Evolutionary conservation across 2,113 vertebrate genomes (phyloP).

Genomic region (Oenanthe oenanthe): DNA sequence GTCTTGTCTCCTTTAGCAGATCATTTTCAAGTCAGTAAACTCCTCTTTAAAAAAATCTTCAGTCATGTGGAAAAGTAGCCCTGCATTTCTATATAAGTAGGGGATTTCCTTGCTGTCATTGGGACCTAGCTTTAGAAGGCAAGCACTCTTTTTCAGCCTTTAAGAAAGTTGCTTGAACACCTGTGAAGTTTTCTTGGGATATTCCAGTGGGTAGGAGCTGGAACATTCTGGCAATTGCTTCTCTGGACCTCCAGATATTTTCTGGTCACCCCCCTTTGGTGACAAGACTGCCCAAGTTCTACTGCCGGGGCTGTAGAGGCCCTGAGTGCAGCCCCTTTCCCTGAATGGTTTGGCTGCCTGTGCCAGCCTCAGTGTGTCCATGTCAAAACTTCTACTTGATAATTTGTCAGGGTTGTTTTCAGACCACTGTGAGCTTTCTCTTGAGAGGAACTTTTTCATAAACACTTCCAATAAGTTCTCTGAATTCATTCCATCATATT

Average conservation of each 20-base stretch:
- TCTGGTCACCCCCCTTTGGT: not conserved
- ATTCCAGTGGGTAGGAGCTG: not conserved
- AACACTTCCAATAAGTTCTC: not conserved
- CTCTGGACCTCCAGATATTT: not conserved
- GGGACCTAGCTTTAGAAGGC: not conserved
- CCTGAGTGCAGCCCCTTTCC: not conserved
- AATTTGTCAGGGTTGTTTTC: not conserved
- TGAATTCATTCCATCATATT: not conserved
- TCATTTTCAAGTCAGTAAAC: not conserved
- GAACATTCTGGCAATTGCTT: not conserved
- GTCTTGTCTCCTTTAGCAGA: not conserved
- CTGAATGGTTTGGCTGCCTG: not conserved
- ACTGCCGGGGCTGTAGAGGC: not conserved
- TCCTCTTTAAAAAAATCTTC: not conserved
- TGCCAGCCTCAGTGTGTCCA: fast-evolving
- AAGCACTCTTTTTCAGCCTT: not conserved
- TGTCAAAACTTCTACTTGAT: not conserved
- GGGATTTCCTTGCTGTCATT: not conserved
- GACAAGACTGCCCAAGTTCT: fast-evolving
- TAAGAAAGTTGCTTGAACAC: not conserved
- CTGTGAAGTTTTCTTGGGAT: not conserved
- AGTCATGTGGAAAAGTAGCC: not conserved
- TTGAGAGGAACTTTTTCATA: not conserved
- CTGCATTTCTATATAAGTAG: not conserved
- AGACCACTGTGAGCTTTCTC: not conserved